Evolutionary conservation across 2,888 invertebrate species (phyloP), one percentile per base, ranked within the genome.

Genomic region (Scaptodrosophila latifasciaeformis): DNA sequence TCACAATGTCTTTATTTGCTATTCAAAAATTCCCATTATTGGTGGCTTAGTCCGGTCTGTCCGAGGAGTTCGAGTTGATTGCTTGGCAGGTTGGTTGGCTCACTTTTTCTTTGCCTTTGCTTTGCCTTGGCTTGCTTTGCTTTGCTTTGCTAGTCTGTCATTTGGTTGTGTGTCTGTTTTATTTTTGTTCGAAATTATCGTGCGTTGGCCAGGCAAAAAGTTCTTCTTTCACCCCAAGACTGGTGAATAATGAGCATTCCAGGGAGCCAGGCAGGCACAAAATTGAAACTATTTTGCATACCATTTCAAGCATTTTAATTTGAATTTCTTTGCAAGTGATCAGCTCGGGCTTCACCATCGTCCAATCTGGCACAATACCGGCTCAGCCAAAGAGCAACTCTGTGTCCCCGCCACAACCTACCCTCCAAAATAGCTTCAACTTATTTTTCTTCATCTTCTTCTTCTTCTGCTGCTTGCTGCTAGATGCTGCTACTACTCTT

Each of bases 271-370:
- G 60, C 57, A 54, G 76, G 65, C 59, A 62, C 54, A 75, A 74
- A 77, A 70, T 80, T 81, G 76, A 80, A 77, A 82, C 76, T 77
- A 77, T 82, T 77, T 80, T 80, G 78, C 82, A 79, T 79, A 61
- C 57, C 81, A 76, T 65, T 67, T 64, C 57, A 80, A 81, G 75
- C 67, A 76, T 81, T 76, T 76, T 76, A 76, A 76, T 76, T 76
- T 76, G 75, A 81, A 76, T 81, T 76, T 49, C 74, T 62, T 72
- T 37, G 81, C 81, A 60, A 74, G 62, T 75, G 72, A 74, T 74
- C 72, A 72, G 59, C 66, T 56, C 24, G 43, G 56, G 54, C 42
- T 3, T n/a, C 42, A 49, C n/a, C n/a, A n/a, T n/a, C n/a, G n/a
- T n/a, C n/a, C n/a, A n/a, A n/a, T n/a, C n/a, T n/a, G n/a, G n/a